Evolutionary conservation across 2,888 invertebrate species (phyloP).

Genomic region (Pogonocherus hispidulus): DNA sequence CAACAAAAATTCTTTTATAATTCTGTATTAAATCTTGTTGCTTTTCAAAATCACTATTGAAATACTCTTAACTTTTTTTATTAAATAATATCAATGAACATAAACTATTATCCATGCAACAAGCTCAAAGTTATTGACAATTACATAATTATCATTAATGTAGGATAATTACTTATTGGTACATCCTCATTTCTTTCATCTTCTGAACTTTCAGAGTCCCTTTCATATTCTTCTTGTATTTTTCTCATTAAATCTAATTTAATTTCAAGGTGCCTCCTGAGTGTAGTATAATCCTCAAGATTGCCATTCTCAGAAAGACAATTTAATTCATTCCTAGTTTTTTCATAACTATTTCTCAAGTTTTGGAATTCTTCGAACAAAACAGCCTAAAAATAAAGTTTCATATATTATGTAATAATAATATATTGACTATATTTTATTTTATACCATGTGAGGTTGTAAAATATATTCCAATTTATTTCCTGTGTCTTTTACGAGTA

Average conservation of each 20-base stretch:
- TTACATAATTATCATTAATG: too few relatives aligned
- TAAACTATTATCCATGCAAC: too few relatives aligned
- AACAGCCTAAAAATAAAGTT: slow-evolving; percentile 3
- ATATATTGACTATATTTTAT: not conserved
- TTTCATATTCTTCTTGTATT: not conserved
- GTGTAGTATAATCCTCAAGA: not conserved
- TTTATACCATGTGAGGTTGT: slow-evolving; percentile 29
- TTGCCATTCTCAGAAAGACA: not conserved
- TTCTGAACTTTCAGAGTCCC: not conserved
- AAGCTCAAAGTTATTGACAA: too few relatives aligned
- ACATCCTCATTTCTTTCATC: not conserved
- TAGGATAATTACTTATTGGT: slow-evolving; percentile 11
- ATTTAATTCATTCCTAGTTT: not conserved
- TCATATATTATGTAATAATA: too few relatives aligned
- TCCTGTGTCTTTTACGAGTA: slow-evolving; percentile 44
- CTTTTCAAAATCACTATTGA: too few relatives aligned
- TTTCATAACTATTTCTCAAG: not conserved
- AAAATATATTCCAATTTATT: slow-evolving; percentile 22
- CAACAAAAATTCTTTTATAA: too few relatives aligned
- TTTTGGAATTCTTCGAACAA: not conserved
- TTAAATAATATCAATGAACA: too few relatives aligned
- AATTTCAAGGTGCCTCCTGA: not conserved
- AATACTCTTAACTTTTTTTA: too few relatives aligned
- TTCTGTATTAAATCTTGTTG: too few relatives aligned
- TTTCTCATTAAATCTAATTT: slow-evolving; percentile 18